Evolutionary conservation across 2,888 invertebrate species (phyloP).

Genomic region (Erebia aethiops): DNA sequence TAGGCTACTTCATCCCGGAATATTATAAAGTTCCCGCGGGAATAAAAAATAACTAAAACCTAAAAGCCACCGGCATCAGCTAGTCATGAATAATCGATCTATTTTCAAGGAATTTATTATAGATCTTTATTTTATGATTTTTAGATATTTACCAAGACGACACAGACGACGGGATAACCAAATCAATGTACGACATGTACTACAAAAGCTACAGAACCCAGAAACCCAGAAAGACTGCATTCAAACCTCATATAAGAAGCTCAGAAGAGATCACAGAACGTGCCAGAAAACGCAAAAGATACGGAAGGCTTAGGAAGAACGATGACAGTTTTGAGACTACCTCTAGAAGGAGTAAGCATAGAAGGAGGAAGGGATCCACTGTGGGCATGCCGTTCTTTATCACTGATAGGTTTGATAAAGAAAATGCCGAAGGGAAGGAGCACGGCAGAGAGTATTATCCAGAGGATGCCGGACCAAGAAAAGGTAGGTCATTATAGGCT

Average conservation of each 20-base stretch:
- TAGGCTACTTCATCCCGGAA: too few relatives aligned
- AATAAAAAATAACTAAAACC: too few relatives aligned
- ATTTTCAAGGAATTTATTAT: too few relatives aligned
- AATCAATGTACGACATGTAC: constrained; percentile 75
- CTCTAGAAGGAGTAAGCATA: constrained; percentile 30
- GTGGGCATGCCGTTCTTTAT: constrained; percentile 46
- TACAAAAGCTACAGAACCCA: constrained; percentile 63
- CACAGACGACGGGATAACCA: constrained; percentile 66
- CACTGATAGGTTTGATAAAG: constrained; percentile 31
- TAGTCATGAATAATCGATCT: too few relatives aligned
- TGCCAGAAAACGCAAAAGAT: constrained; percentile 27
- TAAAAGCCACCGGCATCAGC: too few relatives aligned
- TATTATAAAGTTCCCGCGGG: too few relatives aligned
- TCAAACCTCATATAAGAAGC: constrained; percentile 40
- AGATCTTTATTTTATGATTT: constrained; percentile 22
- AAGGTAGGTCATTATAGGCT: neutral
- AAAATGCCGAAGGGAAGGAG: neutral
- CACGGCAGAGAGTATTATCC: constrained; percentile 2
- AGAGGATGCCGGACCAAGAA: constrained; percentile 14
- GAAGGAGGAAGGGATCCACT: constrained; percentile 28
- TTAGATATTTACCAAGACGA: constrained; percentile 48
- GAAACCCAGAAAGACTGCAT: constrained; percentile 36
- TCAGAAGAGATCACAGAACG: constrained; percentile 38
- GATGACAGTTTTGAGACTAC: constrained; percentile 24
- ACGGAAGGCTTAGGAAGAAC: constrained; percentile 33